Percentiles rank a stretch among this genome's conserved stretches.
These are phyloP conservation scores for Engraulis encrasicolus DNA, from an alignment of 2,113 vertebrate genomes.

Conservation along the genomic window DNA sequence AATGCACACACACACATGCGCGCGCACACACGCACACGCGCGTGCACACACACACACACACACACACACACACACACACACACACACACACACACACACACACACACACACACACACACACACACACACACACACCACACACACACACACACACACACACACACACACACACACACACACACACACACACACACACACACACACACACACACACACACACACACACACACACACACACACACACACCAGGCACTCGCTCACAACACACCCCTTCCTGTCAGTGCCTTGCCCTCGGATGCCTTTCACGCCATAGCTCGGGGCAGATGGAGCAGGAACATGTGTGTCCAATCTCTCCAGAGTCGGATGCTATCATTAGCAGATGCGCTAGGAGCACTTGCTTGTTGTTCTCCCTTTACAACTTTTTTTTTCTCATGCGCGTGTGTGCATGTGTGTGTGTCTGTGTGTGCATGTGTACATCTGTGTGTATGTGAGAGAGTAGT, in stretches of 20 bases:
- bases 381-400: constrained; percentile 27
- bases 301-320: constrained; percentile 51
- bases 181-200: background rate
- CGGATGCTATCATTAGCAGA: constrained; percentile 27
- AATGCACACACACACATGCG: background rate
- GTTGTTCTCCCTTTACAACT: background rate
- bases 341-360: constrained; percentile 20
- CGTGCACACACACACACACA: too few species aligned
- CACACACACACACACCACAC: background rate
- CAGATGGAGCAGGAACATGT: constrained; percentile 65
- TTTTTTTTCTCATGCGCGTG: background rate
- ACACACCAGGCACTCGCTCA: background rate
- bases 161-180: background rate
- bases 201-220: background rate
- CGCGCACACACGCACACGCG: background rate
- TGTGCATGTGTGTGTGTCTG: constrained; percentile 9
- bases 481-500: background rate
- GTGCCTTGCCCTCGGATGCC: constrained; percentile 39
- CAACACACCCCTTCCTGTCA: constrained; percentile 31
- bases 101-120: background rate
- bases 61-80: too few species aligned
- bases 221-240: background rate
- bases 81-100: background rate
- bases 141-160: background rate
- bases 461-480: background rate